Evolutionary conservation across 2,113 vertebrate genomes (phyloP), one percentile per base, ranked within the genome.

Genomic region (Glaucidium brasilianum): DNA sequence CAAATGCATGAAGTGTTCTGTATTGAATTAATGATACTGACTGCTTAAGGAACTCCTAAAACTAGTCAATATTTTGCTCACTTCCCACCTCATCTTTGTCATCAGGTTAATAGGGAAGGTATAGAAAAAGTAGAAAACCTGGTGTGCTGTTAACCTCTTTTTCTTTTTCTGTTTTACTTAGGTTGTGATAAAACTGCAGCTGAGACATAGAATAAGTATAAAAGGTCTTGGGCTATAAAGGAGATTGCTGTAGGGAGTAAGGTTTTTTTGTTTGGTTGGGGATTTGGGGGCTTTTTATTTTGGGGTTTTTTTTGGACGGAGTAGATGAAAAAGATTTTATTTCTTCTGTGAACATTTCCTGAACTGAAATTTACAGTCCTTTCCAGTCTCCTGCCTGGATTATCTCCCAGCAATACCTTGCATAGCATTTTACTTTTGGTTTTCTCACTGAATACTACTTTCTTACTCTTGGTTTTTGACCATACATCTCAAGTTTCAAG

Each of bases 61-160:
- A 37, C 12, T 27, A 11, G 10, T 30, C 21, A 58, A 8, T 71
- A 27, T 91, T 47, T 53, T 72, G n/a, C 58, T 67, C 23, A 17
- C 3, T 17, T 49, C 17, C 16, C 27, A 67, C 16, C 9, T n/a
- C 11, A 52, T 62, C 17, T 91, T 47, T 77, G 19, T 58, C 11
- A 68, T 27, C 41, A 37, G 34, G 26, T 47, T 67, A 67, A 35
- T 32, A 55, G 10, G 18, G 13, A 20, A 27, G 6, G 5, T 30
- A 78, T 10, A 55, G 27, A 56, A 76, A n/a, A 62, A 41, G 5
- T 41, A 14, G 55, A 50, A 49, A 47, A 12, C 10, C 3, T 52
- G 4, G 4, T 77, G 9, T 60, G 8, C 2, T 55, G 2, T 34
- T 71, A 27, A 2, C 1, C 2, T 7, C 5, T 29, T 7, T 7